Evolutionary conservation across 1,140 invertebrate genomes (phyloP).

Genomic region (Pinna nobilis): DNA sequence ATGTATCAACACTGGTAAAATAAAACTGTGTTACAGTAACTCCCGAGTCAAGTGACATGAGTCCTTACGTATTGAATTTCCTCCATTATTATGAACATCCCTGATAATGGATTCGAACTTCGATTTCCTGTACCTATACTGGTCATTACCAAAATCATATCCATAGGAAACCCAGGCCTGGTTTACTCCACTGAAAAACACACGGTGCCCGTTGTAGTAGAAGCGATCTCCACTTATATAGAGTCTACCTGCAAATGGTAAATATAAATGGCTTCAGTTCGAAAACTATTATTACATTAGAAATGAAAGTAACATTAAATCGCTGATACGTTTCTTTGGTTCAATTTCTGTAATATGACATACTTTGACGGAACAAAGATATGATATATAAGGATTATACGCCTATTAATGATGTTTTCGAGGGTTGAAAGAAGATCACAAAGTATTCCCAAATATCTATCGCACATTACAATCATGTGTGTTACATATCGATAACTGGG

Average conservation of each 20-base stretch:
- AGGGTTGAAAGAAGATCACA: no score
- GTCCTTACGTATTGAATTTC: conserved; percentile 74
- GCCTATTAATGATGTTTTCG: no score
- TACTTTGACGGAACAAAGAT: no score
- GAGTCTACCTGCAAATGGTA: conserved; percentile 14
- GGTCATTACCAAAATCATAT: conserved; percentile 71
- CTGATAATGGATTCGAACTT: conserved; percentile 66
- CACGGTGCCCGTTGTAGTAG: conserved; percentile 64
- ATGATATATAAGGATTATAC: no score
- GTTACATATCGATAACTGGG: no score
- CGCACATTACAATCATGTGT: no score
- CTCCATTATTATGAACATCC: conserved; percentile 67
- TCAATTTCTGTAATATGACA: neutral
- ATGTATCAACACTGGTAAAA: neutral
- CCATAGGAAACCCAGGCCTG: conserved; percentile 72
- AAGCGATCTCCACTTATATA: conserved; percentile 48
- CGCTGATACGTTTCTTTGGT: no score
- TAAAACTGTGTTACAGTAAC: no score
- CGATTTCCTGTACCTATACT: conserved; percentile 58
- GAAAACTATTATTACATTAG: neutral
- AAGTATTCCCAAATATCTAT: no score
- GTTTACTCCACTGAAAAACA: conserved; percentile 75
- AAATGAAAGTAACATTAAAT: neutral
- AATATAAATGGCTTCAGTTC: neutral
- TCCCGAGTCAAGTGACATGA: neutral